A percentile compares a stretch with the other conserved stretches of the same genome.
These are phyloP conservation scores for Kryptolebias ocellatus DNA, from an alignment of 2,797 vertebrate genomes.

Conservation along the genomic window DNA sequence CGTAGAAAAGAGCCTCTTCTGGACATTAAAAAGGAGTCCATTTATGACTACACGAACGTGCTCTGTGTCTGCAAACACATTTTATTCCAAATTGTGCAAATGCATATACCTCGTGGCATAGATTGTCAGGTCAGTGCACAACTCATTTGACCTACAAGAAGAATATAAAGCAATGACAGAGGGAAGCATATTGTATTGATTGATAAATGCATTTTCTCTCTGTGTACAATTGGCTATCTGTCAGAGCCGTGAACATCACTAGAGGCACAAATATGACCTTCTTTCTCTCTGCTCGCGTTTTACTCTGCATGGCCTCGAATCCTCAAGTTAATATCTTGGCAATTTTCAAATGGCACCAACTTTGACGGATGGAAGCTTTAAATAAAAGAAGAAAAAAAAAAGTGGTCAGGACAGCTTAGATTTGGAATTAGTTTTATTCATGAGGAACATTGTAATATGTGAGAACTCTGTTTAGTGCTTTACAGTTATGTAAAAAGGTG, in stretches of 20 bases:
- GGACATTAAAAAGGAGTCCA: slow-evolving; percentile 52
- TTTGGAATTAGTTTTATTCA: slow-evolving; percentile 53
- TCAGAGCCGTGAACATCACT: slow-evolving; percentile 74
- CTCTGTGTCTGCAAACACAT: slow-evolving; percentile 30
- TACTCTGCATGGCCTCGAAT: slow-evolving; percentile 46
- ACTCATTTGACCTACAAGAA: slow-evolving; percentile 77
- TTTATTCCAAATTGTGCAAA: slow-evolving; percentile 53
- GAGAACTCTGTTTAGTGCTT: slow-evolving; percentile 55
- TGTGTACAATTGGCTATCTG: slow-evolving; percentile 81
- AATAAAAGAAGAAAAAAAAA: slow-evolving; percentile 28
- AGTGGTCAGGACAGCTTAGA: slow-evolving; percentile 44
- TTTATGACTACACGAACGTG: slow-evolving; percentile 59
- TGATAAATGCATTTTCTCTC: slow-evolving; percentile 80
- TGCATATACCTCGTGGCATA: slow-evolving; percentile 64
- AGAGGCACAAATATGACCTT: slow-evolving; percentile 72
- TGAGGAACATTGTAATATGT: slow-evolving; percentile 51
- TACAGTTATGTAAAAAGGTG: slow-evolving; percentile 58
- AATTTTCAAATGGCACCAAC: slow-evolving; percentile 43
- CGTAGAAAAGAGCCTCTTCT: slow-evolving; percentile 46
- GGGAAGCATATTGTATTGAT: slow-evolving; percentile 76
- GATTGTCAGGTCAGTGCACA: slow-evolving; percentile 74
- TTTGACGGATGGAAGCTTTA: slow-evolving; percentile 36
- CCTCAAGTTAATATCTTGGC: slow-evolving; percentile 49
- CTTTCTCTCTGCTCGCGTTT: slow-evolving; percentile 61
- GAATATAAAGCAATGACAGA: slow-evolving; percentile 67